A percentile compares a stretch with the other conserved stretches of the same genome.
These are phyloP conservation scores for Aporrectodea caliginosa DNA, from an alignment of 1,140 invertebrate genomes.

Conservation along the genomic window DNA sequence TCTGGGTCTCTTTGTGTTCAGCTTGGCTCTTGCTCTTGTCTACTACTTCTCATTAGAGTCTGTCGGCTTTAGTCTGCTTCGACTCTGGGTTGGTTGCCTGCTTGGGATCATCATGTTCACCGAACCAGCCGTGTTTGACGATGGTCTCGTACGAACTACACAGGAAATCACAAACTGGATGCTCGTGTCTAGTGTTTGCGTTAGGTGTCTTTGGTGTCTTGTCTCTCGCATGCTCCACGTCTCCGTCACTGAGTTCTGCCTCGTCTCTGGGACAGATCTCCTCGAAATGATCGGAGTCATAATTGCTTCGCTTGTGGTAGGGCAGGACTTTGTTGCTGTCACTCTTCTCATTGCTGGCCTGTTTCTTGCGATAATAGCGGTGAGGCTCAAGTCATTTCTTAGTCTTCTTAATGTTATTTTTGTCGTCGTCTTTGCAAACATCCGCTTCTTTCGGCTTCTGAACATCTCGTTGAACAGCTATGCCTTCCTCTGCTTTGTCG, in stretches of 20 bases:
- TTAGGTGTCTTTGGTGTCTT: constrained; percentile 44
- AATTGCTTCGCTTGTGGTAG: constrained; percentile 42
- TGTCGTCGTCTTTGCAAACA: constrained; percentile 37
- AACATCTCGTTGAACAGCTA: constrained; percentile 41
- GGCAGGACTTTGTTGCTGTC: constrained; percentile 39
- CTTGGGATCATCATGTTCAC: constrained; percentile 48
- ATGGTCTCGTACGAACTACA: constrained; percentile 20
- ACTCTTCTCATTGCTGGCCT: constrained; percentile 43
- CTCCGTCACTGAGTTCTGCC: constrained; percentile 25
- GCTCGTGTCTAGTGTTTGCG: constrained; percentile 42
- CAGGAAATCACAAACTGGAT: constrained; percentile 47
- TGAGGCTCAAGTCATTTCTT: constrained; percentile 47
- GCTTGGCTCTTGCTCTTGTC: constrained; percentile 42
- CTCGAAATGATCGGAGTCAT: constrained; percentile 47
- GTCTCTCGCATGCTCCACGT: constrained; percentile 39
- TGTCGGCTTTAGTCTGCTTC: constrained; percentile 41
- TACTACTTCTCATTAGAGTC: constrained; percentile 45
- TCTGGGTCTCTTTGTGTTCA: constrained; percentile 46
- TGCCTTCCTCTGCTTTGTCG: constrained; percentile 46
- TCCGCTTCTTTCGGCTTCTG: constrained; percentile 39
- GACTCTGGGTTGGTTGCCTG: constrained; percentile 50
- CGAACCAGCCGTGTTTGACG: constrained; percentile 6
- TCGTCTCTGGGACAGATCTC: constrained; percentile 32
- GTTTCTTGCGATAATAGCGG: constrained; percentile 40
- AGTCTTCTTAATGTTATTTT: constrained; percentile 40